Percentiles rank a stretch among this genome's conserved stretches.
These are phyloP conservation scores for Caenorhabditis doughertyi DNA, from an alignment of 2,888 invertebrate species.

Conservation along the genomic window DNA sequence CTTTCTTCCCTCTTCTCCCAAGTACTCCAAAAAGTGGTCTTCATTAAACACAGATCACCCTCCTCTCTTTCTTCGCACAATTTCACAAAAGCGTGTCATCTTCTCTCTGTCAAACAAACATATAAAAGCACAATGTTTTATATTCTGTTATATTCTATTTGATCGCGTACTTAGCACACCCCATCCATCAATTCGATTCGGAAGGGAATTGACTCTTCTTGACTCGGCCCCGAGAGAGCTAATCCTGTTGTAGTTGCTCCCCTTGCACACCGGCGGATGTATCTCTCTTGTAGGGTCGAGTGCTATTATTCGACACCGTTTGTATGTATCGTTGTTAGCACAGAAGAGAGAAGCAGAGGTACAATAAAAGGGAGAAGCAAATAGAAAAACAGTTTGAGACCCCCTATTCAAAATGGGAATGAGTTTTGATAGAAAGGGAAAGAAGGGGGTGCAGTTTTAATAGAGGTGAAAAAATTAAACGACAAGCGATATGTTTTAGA, in stretches of 20 bases:
- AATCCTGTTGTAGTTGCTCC: constrained; percentile 56
- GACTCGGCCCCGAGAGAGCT: too few relatives aligned
- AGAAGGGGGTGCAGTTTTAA: not conserved
- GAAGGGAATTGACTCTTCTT: not conserved
- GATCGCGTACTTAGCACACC: constrained; percentile 59
- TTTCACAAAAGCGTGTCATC: constrained; percentile 57
- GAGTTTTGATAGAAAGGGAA: not conserved
- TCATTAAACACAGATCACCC: constrained; percentile 28
- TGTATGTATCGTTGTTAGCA: constrained; percentile 23
- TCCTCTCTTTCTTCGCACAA: not conserved
- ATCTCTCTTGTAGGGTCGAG: constrained; percentile 42
- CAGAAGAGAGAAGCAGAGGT: constrained; percentile 19
- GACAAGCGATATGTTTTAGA: too few relatives aligned
- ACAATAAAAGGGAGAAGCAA: constrained; percentile 14
- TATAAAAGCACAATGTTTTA: constrained; percentile 23
- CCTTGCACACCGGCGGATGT: constrained; percentile 7
- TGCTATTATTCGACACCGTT: constrained; percentile 62
- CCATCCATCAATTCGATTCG: too few relatives aligned
- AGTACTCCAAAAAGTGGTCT: constrained; percentile 36
- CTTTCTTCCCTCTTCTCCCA: too few relatives aligned
- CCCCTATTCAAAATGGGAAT: not conserved
- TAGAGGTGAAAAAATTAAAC: too few relatives aligned
- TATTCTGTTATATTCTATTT: constrained; percentile 16
- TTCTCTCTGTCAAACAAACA: constrained; percentile 4
- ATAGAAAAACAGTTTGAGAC: constrained; percentile 16